These are phyloP conservation scores for Caligus rogercresseyi DNA, from an alignment of 1,140 invertebrate genomes.

Conservation along the genomic window DNA sequence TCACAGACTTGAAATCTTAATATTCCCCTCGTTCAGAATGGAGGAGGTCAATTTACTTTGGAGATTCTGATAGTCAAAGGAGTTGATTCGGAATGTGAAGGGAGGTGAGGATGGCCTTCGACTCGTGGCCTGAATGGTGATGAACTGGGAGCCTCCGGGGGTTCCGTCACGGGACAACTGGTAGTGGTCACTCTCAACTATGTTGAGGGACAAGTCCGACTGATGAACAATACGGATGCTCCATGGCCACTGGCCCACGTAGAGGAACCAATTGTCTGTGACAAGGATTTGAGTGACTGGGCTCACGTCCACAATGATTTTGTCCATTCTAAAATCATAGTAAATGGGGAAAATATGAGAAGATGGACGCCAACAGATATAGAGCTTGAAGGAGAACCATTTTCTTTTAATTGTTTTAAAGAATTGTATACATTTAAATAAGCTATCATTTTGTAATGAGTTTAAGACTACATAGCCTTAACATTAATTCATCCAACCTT, in stretches of 20 bases:
- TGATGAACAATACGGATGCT: slow-evolving; percentile 53
- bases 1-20: slow-evolving; percentile 57
- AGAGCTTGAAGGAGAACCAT: too few relatives aligned
- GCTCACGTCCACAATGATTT: slow-evolving; percentile 49
- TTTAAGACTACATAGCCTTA: too few relatives aligned
- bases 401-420: too few relatives aligned
- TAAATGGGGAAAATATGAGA: too few relatives aligned
- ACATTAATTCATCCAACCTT: too few relatives aligned
- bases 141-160: slow-evolving; percentile 27
- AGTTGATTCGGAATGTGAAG: slow-evolving; percentile 36
- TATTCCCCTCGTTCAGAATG: slow-evolving; percentile 51
- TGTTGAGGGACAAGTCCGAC: slow-evolving; percentile 49
- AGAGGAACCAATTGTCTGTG: slow-evolving; percentile 75
- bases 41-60: slow-evolving; percentile 52
- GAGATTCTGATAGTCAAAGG: slow-evolving; percentile 54
- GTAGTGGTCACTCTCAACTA: slow-evolving; percentile 50
- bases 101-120: slow-evolving; percentile 23
- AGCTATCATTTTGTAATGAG: too few relatives aligned
- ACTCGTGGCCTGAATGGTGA: slow-evolving; percentile 42
- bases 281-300: slow-evolving; percentile 49
- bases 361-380: too few relatives aligned
- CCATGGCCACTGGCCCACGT: slow-evolving; percentile 48
- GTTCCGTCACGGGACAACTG: slow-evolving; percentile 30
- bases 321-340: slow-evolving; percentile 41
- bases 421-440: too few relatives aligned